Evolutionary conservation across 2,113 vertebrate species (phyloP).

Genomic region (Rutilus rutilus): DNA sequence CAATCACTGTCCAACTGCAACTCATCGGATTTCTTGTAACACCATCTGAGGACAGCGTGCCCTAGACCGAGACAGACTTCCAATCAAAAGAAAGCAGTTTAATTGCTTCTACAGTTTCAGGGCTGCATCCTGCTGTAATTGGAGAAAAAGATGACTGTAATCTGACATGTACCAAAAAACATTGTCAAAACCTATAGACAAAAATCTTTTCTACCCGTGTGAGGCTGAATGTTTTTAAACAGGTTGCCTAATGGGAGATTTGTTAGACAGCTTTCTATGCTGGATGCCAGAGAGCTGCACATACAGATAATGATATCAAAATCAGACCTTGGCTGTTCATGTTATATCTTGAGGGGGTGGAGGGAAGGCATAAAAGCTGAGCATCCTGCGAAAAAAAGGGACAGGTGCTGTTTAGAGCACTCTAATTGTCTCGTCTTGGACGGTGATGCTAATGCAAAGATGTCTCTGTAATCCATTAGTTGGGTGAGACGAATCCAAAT

Average conservation of each 20-base stretch:
- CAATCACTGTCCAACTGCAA: conserved; percentile 26
- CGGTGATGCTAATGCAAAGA: conserved; percentile 26
- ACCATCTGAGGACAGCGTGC: background rate
- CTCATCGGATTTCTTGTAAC: background rate
- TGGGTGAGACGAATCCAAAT: conserved; percentile 21
- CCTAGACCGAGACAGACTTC: conserved; percentile 1
- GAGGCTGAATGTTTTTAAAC: background rate
- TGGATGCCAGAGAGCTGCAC: conserved; percentile 13
- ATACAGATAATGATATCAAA: conserved; percentile 15
- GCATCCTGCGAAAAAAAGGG: background rate
- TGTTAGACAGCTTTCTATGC: conserved; percentile 16
- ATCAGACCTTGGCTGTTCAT: conserved; percentile 5
- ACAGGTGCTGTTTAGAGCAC: conserved; percentile 29
- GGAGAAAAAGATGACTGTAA: background rate
- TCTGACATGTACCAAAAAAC: background rate
- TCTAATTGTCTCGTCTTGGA: conserved; percentile 3
- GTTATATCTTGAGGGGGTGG: conserved; percentile 22
- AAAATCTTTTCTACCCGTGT: background rate
- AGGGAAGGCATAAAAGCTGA: conserved; percentile 13
- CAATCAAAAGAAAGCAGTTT: conserved; percentile 1
- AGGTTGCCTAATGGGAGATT: conserved; percentile 18
- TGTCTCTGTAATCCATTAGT: conserved; percentile 34
- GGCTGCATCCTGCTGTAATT: background rate
- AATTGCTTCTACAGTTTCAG: conserved; percentile 23
- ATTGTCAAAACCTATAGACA: background rate